Base-by-base conservation (phyloP, 2,797 vertebrate genomes). In the Cottoperca gobio region DNA sequence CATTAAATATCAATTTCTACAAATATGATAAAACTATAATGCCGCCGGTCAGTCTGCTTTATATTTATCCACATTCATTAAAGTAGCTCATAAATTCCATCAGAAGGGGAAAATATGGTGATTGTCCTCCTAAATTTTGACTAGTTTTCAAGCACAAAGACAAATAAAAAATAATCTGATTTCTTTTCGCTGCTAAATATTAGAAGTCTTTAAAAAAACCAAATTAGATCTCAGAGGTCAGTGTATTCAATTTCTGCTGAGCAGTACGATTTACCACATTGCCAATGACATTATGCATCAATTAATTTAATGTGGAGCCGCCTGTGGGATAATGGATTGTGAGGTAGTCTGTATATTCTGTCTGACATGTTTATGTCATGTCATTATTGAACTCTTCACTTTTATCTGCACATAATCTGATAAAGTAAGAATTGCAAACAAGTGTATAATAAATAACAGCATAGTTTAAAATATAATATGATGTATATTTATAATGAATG, bases 11-110 rank as follows among this genome's bases (percentile, higher is more conserved):
- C n/a, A n/a, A n/a, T n/a, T n/a, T n/a, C n/a, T 17, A 12, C 55
- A 59, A 73, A 59, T 62, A 79, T 59, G 67, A 70, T 66, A 48
- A 62, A 31, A 67, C 49, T 67, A 70, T 43, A 77, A 84, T 63
- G 67, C 43, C 50, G 35, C 46, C 31, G 46, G 57, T 52, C 59
- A 52, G 31, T 50, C 33, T 58, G 40, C 14, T 65, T 57, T 62
- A 66, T 73, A 69, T 79, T 67, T 63, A 63, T 67, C 23, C 42
- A 49, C 50, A 50, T 39, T 45, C 23, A 45, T 59, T 54, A 39
- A 55, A 73, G 37, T 24, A 43, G 39, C 35, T 50, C 33, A 19
- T 3, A 37, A 39, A 16, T 31, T 70, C 3, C 6, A 24, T 57
- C 42, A 35, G 5, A 26, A 68, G 45, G 6, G 13, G 31, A 50